Base-by-base conservation (phyloP, 2,113 vertebrate species). In the Sapayoa aenigma region DNA sequence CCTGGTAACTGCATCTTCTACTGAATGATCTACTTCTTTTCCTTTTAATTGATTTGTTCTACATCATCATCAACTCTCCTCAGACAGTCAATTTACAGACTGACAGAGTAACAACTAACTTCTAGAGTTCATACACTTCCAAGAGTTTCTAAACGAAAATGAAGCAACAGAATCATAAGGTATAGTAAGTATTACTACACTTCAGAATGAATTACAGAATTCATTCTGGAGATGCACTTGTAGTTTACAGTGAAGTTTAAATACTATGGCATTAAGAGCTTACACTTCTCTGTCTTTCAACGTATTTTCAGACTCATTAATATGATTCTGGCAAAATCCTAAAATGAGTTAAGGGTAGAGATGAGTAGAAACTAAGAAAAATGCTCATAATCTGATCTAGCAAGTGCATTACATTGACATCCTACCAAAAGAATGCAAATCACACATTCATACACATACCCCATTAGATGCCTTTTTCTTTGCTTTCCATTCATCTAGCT, bases 401-500 rank as follows among this genome's bases (percentile, higher is more conserved):
- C 11, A 73, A 71, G 19, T 55, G 72, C 0, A 0, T 66, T 47
- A 78, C 11, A 49, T 1, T 37, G 55, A 23, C 23, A 44, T 68
- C 27, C 50, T 58, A 33, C 8, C 25, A 77, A 30, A 83, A 65
- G 23, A 84, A 59, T 24, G 31, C 6, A 82, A 39, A 28, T 52
- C 22, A 84, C 44, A 30, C 7, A 19, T 52, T 20, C 55, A 31
- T 12, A 94, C 86, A 98, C 98, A 3, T 97, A 99, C 99, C 98
- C 99, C 99, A 97, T 99, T 99, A 66, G 98, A 97, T 69, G 98
- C 98, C 94, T 98, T 99, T 96, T 98, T 99, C 96, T 99, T 99
- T 92, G 99, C 99, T 97, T 99, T 99, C 99, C 99, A 99, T 94
- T 99, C 99, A 80, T 99, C 99, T 79, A 99, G 97, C 84, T 99